Base-by-base conservation (phyloP, 2,797 vertebrate species). In the Mallotus villosus region DNA sequence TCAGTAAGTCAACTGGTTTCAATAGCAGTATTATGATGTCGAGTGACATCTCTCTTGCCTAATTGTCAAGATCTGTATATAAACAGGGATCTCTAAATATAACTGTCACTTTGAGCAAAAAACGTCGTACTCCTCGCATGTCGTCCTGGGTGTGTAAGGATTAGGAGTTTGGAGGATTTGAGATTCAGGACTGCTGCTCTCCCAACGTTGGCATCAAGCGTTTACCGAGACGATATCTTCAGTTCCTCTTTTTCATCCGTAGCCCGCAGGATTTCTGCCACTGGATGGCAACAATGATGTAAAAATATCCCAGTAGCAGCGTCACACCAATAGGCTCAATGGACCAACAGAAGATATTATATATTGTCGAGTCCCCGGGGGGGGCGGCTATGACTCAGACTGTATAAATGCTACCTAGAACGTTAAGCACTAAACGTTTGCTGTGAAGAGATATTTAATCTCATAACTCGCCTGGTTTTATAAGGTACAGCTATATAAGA, bases 271-370 rank as follows among this genome's bases (percentile, higher is more conserved):
- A 57, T 62, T 68, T 71, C 74, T 71, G 72, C 82, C 80, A 79
- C 78, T 79, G 75, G 84, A 82, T 83, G 79, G 84, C 82, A 85
- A 84, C 81, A 81, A 55, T 64, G 51, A 77, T 74, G 73, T 78
- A 74, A 70, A 81, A 82, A 85, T 85, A 82, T 74, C 77, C 24
- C 19, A n/a, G 51, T n/a, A 55, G 19, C 68, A 2, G 59, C 37
- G 25, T 60, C 41, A 41, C 70, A 77, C 78, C 77, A 83, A 81
- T 80, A 32, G 72, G 76, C 68, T 21, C 3, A 61, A 63, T 60
- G n/a, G 68, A 14, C 41, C 9, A 46, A 46, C 41, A 14, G 41
- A 14, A 24, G 32, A 53, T 49, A 37, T 27, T 37, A 51, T 46
- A 5, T 61, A 46, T n/a, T n/a, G 24, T 70, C 2, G 24, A 61